Conservation (phyloP, 2,888 invertebrate genomes). For the Plebejus argus region DNA sequence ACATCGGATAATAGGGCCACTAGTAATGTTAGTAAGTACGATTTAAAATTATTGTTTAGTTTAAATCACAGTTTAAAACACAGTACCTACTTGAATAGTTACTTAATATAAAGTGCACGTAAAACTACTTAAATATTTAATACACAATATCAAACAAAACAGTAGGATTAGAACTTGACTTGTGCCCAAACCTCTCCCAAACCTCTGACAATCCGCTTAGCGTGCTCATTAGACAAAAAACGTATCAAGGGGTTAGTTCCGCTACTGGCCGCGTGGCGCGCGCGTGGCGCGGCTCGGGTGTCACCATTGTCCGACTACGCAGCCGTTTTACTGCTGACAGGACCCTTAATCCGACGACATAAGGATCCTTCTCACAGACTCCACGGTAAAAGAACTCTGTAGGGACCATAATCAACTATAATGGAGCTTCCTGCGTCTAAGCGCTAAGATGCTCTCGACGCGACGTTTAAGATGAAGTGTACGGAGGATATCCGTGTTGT, state of each 20-base stretch:
- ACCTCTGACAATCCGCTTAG: constrained; percentile 9
- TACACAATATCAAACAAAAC: background rate
- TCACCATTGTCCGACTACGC: constrained; percentile 40
- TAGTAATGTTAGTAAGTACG: no score
- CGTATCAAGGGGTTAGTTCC: constrained; percentile 55
- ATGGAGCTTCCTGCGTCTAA: constrained; percentile 7
- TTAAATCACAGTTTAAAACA: no score
- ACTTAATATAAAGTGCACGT: no score
- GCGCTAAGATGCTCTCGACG: constrained; percentile 36
- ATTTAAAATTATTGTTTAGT: no score
- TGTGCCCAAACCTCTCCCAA: background rate
- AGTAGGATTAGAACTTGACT: constrained; percentile 12
- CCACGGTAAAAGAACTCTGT: background rate
- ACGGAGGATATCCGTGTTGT: constrained; percentile 28
- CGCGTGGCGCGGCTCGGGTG: constrained; percentile 57
- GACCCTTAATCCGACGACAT: background rate
- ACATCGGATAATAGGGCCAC: no score
- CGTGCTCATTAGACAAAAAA: constrained; percentile 28
- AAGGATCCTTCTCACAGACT: background rate
- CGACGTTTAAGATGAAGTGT: constrained; percentile 23
- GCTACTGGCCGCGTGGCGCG: constrained; percentile 61
- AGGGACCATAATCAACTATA: background rate
- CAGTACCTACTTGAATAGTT: no score
- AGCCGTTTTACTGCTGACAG: background rate
- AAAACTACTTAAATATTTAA: no score